Base-by-base conservation (phyloP, 2,113 vertebrate species). In the Collichthys lucidus region DNA sequence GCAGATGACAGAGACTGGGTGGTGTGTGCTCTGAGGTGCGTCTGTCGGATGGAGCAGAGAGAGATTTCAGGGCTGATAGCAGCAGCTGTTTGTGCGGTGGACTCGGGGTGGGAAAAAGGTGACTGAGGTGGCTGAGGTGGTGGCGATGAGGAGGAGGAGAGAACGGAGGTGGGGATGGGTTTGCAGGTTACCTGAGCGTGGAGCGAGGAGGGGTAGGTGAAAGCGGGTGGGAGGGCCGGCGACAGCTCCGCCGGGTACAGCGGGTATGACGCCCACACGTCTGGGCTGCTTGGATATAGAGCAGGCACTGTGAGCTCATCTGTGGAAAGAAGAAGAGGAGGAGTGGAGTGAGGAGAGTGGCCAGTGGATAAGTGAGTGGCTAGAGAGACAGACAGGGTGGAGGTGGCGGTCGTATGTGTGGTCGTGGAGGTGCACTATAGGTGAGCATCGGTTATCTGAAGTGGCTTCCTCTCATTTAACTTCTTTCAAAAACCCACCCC, bases 211-310 rank as follows among this genome's bases (percentile, higher is more conserved):
- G 97, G 97, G 81, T 98, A 98, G 94, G 97, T 97, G 96, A 98
- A 98, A 96, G 97, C 96, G 94, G 98, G 96, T 91, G 96, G 96
- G 84, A 99, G 97, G 93, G 97, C 97, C 93, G 96, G 97, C 88
- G 97, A 97, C 96, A 98, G 93, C 94, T 99, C 98, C 91, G 97
- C 96, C 89, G 98, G 97, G 96, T 99, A 99, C 95, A 99, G 97
- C 84, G 98, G 97, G 95, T 98, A 99, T 52, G 97, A 98, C 70
- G 97, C 97, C 98, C 97, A 98, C 95, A 98, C 96, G 85, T 98
- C 97, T 95, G 96, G 97, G 96, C 96, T 97, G 96, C 97, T 96
- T 95, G 98, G 97, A 95, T 98, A 98, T 94, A 98, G 97, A 96
- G 96, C 97, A 93, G 97, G 97, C 94, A 98, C 96, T 94, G 98